Conservation (phyloP, 1,140 invertebrate species). For the Asobara japonica region DNA sequence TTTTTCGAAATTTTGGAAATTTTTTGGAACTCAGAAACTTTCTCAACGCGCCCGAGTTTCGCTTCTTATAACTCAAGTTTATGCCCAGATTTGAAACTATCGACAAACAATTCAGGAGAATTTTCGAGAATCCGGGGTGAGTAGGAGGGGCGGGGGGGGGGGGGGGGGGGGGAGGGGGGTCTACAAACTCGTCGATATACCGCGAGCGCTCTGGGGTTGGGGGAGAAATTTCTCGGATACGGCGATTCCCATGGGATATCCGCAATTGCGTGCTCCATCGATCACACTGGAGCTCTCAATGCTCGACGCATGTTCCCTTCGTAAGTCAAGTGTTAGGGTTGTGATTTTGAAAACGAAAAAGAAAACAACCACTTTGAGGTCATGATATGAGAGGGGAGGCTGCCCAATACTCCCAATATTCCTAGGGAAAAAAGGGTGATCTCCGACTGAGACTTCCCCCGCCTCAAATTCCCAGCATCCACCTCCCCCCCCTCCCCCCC, state of each 20-base stretch:
- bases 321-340: not conserved
- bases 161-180: not conserved
- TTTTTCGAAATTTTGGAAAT: too few relatives aligned
- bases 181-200: too few relatives aligned
- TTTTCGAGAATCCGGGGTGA: not conserved
- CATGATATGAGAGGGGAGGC: not conserved
- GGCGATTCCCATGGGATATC: slow-evolving; percentile 40
- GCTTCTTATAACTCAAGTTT: too few relatives aligned
- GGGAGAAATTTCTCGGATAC: not conserved
- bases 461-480: too few relatives aligned
- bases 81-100: slow-evolving; percentile 36
- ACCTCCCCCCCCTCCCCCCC: too few relatives aligned
- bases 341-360: slow-evolving; percentile 9
- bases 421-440: not conserved
- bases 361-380: not conserved
- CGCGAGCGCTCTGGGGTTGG: not conserved
- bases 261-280: slow-evolving; percentile 45
- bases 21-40: too few relatives aligned
- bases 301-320: not conserved
- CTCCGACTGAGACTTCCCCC: too few relatives aligned
- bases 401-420: not conserved
- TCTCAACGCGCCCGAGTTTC: too few relatives aligned
- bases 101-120: slow-evolving; percentile 35
- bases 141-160: not conserved
- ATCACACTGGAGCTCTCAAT: slow-evolving; percentile 37